These are phyloP conservation scores for Amphiprion ocellaris DNA, from an alignment of 2,113 vertebrate species.

Conservation along the genomic window DNA sequence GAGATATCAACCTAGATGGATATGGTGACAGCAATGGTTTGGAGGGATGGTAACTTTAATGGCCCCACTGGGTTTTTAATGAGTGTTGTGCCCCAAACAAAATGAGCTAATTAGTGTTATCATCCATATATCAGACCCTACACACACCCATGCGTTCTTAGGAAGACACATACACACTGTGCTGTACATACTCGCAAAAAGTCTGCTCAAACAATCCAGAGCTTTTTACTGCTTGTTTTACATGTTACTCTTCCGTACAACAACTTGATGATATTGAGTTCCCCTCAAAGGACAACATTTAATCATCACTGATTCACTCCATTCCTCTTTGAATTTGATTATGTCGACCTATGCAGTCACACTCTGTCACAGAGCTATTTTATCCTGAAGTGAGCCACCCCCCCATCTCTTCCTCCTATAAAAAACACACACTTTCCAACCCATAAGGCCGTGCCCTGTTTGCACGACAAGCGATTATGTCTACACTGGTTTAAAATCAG, in stretches of 20 bases:
- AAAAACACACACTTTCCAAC: slow-evolving; percentile 44
- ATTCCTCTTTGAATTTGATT: slow-evolving; percentile 30
- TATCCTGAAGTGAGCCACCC: slow-evolving; percentile 10
- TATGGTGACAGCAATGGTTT: slow-evolving; percentile 82
- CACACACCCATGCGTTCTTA: slow-evolving; percentile 74
- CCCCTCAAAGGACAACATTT: neutral
- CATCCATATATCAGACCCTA: slow-evolving; percentile 86
- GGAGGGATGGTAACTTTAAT: slow-evolving; percentile 87
- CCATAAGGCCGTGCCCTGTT: slow-evolving; percentile 69
- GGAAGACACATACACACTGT: slow-evolving; percentile 64
- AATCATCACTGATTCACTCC: slow-evolving; percentile 15
- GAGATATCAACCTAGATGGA: slow-evolving; percentile 83
- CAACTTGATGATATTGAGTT: neutral
- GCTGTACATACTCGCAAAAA: slow-evolving; percentile 28
- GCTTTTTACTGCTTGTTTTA: slow-evolving; percentile 23
- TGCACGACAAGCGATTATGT: slow-evolving; percentile 77
- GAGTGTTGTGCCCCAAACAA: slow-evolving; percentile 89
- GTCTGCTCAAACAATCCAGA: slow-evolving; percentile 14
- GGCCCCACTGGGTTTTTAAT: slow-evolving; percentile 89
- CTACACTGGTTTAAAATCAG: slow-evolving; percentile 72
- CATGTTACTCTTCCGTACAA: neutral
- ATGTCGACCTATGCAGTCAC: slow-evolving; percentile 28
- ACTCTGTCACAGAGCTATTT: slow-evolving; percentile 38
- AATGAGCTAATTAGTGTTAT: slow-evolving; percentile 90
- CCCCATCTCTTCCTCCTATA: neutral